Base-by-base conservation (phyloP, 2,113 vertebrate species). In the Campylorhamphus procurvoides region DNA sequence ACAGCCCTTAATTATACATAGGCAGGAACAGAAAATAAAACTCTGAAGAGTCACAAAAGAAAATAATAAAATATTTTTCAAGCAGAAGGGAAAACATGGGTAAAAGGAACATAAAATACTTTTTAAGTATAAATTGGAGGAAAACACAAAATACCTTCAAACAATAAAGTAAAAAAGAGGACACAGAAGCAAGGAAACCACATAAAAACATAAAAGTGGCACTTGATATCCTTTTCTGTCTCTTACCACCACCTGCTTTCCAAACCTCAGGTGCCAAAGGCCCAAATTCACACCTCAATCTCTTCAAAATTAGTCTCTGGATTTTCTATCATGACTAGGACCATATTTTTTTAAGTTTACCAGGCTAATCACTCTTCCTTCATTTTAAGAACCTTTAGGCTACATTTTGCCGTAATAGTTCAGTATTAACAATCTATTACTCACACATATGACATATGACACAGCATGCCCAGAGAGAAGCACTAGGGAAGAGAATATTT, bases 371-470 rank as follows among this genome's bases (percentile, higher is more conserved):
- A 40, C 37, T 73, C 64, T 37, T 67, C 20, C 2, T 73, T 84
- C 73, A 50, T 49, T 74, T 67, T 20, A 77, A 62, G n/a, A 53
- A 78, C 22, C 2, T 40, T 84, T 55, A 77, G 25, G 31, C 17
- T 73, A 67, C 25, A 49, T 62, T 89, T 56, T 82, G 14, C 50
- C 35, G 67, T 67, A 63, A 50, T 23, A 62, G 47, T 58, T 63
- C 59, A 72, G 33, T 33, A 77, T 44, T 46, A 52, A 50, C 71
- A 59, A 58, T 40, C 59, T 50, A 60, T 24, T 73, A 42, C 25
- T 66, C 58, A 56, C 18, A 59, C 0, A 0, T 29, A 28, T 24
- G 15, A 59, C 0, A 0, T 27, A 28, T 24, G 15, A 66, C 16
- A 42, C 9, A 79, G n/a, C 8, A 72, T 2, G 9, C 1, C 5